phyloP scores from a whole-genome alignment of 2,888 invertebrate species.

The Antheraea yamamai region DNA sequence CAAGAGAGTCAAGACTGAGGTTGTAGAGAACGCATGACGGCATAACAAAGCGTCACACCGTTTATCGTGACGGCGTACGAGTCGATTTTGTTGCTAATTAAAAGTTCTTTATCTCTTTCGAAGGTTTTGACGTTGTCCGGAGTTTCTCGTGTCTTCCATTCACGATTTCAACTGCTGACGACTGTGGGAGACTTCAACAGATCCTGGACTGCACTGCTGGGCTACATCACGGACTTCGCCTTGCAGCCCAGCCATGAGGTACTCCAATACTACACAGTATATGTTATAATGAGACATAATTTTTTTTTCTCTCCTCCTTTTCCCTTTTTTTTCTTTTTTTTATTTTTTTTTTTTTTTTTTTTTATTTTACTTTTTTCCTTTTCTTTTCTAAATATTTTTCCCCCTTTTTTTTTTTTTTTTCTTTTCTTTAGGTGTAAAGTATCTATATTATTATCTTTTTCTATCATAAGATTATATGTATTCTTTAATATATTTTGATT shows the following conservation, averaged over 20 bases:
- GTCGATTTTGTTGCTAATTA: not conserved
- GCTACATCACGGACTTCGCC: constrained; percentile 96
- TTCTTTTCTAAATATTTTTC: too few species aligned
- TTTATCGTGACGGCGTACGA: not conserved
- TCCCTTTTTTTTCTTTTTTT: too few species aligned
- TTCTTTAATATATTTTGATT: too few species aligned
- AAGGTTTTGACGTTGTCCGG: constrained; percentile 93
- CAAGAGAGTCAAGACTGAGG: not conserved
- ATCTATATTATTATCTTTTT: too few species aligned
- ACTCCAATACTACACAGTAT: constrained; percentile 4
- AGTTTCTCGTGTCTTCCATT: constrained; percentile 96
- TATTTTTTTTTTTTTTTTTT: too few species aligned
- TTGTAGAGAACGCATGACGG: not conserved
- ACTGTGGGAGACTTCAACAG: constrained; percentile 94
- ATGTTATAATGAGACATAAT: too few species aligned
- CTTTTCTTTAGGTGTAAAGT: too few species aligned
- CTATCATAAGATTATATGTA: too few species aligned
- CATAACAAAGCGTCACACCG: not conserved
- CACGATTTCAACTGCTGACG: constrained; percentile 92
- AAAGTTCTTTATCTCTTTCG: not conserved
- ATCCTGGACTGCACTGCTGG: constrained; percentile 96
- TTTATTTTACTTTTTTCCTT: too few species aligned
- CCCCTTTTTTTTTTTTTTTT: too few species aligned
- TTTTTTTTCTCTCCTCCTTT: too few species aligned
- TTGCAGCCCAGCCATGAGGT: constrained; percentile 96